Percentiles rank a stretch among this genome's conserved stretches.
Evolutionary conservation across 2,113 vertebrate genomes (phyloP).

Genomic region (Urocynchramus pylzowi): DNA sequence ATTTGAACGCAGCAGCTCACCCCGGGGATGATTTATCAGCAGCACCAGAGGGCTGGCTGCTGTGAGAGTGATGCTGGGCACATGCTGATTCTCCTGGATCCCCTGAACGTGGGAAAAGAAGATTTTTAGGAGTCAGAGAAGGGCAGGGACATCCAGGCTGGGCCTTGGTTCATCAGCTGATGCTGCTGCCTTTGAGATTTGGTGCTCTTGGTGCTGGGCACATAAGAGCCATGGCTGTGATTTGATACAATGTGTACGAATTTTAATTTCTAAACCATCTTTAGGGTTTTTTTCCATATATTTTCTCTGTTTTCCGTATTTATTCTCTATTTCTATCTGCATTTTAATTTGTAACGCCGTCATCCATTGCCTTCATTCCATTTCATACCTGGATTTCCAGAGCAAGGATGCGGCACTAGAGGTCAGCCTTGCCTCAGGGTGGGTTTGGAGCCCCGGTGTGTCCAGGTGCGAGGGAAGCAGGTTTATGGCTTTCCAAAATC

Average conservation of each 20-base stretch:
- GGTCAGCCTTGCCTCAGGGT: background rate
- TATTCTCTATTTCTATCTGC: background rate
- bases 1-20: background rate
- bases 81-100: background rate
- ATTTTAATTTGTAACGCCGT: rapidly evolving
- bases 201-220: background rate
- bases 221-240: background rate
- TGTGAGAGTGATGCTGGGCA: background rate
- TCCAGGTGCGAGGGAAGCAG: background rate
- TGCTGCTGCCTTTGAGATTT: background rate
- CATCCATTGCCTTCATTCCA: rapidly evolving
- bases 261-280: background rate
- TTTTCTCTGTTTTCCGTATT: background rate
- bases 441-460: background rate
- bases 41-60: rapidly evolving
- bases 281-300: rapidly evolving
- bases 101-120: rapidly evolving
- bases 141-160: background rate
- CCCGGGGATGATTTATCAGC: rapidly evolving
- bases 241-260: rapidly evolving
- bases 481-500: background rate
- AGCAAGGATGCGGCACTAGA: background rate
- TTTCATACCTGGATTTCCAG: rapidly evolving
- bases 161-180: background rate
- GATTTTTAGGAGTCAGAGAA: background rate